These are phyloP conservation scores for Umimayanthus chanpuru DNA, from an alignment of 92 coral and sea anemone genomes.

Conservation along the genomic window DNA sequence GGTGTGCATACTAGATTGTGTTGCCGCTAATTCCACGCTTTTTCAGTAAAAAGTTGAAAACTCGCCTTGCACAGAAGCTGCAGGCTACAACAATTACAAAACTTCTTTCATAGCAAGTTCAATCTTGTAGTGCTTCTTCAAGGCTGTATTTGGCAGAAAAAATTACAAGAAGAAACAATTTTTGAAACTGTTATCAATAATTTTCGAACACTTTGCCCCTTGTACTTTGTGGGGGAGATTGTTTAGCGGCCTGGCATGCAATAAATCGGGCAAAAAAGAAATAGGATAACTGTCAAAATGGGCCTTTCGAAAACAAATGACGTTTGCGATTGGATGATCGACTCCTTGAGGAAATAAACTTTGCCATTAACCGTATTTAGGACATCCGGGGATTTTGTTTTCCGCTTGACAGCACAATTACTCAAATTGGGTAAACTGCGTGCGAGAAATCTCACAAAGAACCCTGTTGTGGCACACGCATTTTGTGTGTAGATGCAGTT, in stretches of 20 bases:
- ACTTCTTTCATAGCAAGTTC: not conserved
- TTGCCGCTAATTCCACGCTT: not conserved
- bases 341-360: not conserved
- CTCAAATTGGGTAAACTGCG: constrained; percentile 2
- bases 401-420: not conserved
- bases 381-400: not conserved
- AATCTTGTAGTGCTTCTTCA: not conserved
- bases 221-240: not conserved
- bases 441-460: not conserved
- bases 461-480: not conserved
- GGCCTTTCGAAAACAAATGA: not conserved
- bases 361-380: not conserved
- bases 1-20: not conserved
- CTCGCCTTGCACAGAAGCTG: not conserved
- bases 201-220: not conserved
- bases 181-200: not conserved
- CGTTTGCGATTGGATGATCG: not conserved
- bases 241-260: not conserved
- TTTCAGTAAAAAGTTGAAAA: not conserved
- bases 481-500: not conserved
- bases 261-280: not conserved
- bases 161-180: not conserved
- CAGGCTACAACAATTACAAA: not conserved
- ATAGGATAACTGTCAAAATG: not conserved
- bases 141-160: not conserved